phyloP scores from a whole-genome alignment of 1,140 invertebrate genomes.

The Ridgeia piscesae region DNA sequence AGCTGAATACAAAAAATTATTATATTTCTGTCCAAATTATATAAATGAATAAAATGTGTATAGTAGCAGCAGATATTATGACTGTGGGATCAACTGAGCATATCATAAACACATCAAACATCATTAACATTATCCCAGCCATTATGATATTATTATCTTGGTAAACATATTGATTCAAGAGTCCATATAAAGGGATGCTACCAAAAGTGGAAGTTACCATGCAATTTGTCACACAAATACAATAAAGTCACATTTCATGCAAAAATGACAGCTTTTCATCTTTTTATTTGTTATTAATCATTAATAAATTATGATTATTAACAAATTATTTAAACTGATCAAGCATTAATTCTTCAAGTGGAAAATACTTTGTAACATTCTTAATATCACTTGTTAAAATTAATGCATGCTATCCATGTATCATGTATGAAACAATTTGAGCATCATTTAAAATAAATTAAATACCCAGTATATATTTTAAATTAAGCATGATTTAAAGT shows the following conservation, averaged over 20 bases:
- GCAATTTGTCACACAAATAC: neutral
- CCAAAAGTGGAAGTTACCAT: neutral
- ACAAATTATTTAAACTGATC: no score
- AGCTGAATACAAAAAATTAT: neutral
- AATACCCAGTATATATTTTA: no score
- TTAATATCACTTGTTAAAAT: no score
- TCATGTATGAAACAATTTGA: no score
- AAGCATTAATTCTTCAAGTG: no score
- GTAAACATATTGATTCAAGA: neutral
- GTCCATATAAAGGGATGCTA: neutral
- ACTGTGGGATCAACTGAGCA: neutral
- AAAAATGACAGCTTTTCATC: neutral
- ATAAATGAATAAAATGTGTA: neutral
- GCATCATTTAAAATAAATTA: no score
- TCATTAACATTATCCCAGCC: neutral
- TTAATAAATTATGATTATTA: no score
- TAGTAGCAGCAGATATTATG: neutral
- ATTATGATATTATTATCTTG: conserved; percentile 16
- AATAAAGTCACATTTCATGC: neutral
- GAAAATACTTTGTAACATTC: neutral
- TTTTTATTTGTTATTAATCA: neutral
- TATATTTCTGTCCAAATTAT: neutral
- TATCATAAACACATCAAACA: neutral
- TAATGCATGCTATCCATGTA: no score
- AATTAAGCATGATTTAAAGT: no score